Evolutionary conservation across 1,140 invertebrate genomes (phyloP), one percentile per base, ranked within the genome.

Genomic region (Maconellicoccus hirsutus): DNA sequence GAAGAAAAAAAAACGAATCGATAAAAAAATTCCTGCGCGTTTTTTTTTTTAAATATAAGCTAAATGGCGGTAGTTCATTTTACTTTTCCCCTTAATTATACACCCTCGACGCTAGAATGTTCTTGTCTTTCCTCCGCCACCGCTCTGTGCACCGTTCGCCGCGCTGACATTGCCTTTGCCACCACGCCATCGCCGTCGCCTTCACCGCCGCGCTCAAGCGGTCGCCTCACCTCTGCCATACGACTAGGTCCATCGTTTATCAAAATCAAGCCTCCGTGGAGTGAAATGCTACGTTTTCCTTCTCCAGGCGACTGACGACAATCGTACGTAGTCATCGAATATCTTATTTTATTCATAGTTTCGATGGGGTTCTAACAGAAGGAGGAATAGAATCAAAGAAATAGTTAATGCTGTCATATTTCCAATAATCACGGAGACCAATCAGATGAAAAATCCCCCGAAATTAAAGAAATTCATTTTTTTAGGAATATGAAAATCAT

Each of bases 41-140:
- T 66, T 66, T 66, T 66, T 66, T 66, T 66, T 66, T 66, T 66
- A 66, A 25, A 66, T 66, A 26, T 66, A 66, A 66, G 61, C 61
- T 66, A 66, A 66, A 66, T 66, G 61, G 61, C 61, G 61, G 61
- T 66, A 66, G 61, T 66, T 66, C 61, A 66, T 66, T 66, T 66
- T 66, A 66, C 61, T 66, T 66, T 66, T 66, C 61, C 61, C 61
- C 61, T 66, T 66, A 66, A 66, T 66, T 66, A 66, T 66, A 66
- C 61, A 66, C 61, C 61, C 61, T 66, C 61, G 61, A 66, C 61
- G 61, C 63, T 69, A 3, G 2, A 66, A 23, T 19, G 23, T 69
- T 69, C 63, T 69, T 29, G 23, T 69, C 63, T 69, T 29, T 69
- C 27, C 63, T 69, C 19, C 63, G 22, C 63, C 16, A 4, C 3